phyloP scores from a whole-genome alignment of 2,113 vertebrate genomes.

The Chamaea fasciata region DNA sequence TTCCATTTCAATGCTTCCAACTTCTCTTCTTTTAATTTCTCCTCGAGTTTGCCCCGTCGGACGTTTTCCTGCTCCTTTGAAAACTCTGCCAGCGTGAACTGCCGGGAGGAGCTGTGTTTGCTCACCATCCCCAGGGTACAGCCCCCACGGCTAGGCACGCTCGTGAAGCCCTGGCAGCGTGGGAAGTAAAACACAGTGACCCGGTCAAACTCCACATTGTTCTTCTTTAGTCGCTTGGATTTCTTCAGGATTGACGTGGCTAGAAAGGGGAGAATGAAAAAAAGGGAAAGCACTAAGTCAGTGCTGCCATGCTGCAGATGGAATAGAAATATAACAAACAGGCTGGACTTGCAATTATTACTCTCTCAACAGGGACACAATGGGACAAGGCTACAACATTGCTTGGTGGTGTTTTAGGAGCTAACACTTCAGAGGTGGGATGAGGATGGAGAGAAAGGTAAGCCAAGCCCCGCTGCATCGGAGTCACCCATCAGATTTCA shows the following conservation, averaged over 20 bases:
- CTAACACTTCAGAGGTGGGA: not conserved
- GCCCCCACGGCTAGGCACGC: constrained; percentile 91
- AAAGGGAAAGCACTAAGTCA: not conserved
- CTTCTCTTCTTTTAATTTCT: constrained; percentile 87
- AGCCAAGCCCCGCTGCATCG: fast-evolving
- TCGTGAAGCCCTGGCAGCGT: constrained; percentile 95
- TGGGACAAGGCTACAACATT: not conserved
- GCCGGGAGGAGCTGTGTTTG: constrained; percentile 78
- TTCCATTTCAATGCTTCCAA: constrained; percentile 83
- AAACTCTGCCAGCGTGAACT: constrained; percentile 88
- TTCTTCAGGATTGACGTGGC: constrained; percentile 91
- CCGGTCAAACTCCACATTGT: constrained; percentile 86
- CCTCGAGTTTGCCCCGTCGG: constrained; percentile 82
- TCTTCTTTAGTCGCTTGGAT: constrained; percentile 75
- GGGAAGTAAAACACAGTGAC: constrained; percentile 95
- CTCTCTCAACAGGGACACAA: not conserved
- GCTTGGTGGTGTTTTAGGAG: not conserved
- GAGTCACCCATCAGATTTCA: not conserved
- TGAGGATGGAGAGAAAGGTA: not conserved
- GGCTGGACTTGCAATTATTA: not conserved
- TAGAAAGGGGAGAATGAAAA: constrained; percentile 25
- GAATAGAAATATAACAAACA: not conserved
- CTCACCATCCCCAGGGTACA: constrained; percentile 93
- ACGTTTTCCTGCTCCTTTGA: constrained; percentile 79
- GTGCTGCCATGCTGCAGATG: not conserved